These are phyloP conservation scores for Cosmorhoe ocellata DNA, from an alignment of 2,888 invertebrate genomes.

Conservation along the genomic window DNA sequence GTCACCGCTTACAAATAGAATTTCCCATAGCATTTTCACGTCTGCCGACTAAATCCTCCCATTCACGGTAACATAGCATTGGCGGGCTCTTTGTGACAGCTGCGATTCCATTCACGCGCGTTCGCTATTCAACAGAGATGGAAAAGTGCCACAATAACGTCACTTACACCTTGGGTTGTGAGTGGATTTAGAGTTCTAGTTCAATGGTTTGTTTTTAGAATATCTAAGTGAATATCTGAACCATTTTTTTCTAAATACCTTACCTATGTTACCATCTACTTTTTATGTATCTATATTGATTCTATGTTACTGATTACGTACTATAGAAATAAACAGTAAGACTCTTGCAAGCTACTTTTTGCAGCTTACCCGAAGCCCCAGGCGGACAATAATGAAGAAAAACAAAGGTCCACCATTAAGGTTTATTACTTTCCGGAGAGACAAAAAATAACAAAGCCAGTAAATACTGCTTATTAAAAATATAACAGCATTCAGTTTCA, in stretches of 20 bases:
- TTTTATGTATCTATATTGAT: too few relatives aligned
- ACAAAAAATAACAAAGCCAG: conserved; percentile 52
- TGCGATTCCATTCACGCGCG: conserved; percentile 46
- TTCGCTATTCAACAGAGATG: conserved; percentile 37
- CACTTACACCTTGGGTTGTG: conserved; percentile 19
- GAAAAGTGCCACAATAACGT: conserved; percentile 40
- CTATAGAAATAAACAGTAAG: conserved; percentile 30
- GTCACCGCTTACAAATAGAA: conserved; percentile 10
- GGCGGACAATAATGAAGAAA: conserved; percentile 62
- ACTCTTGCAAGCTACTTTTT: conserved; percentile 19
- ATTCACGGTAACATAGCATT: conserved; percentile 39
- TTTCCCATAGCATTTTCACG: conserved; percentile 20
- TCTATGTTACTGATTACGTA: not conserved
- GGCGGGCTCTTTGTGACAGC: conserved; percentile 50
- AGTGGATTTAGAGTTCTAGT: not conserved
- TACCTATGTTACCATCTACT: too few relatives aligned
- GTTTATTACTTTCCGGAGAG: conserved; percentile 47
- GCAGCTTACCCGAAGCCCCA: conserved; percentile 42
- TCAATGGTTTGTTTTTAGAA: not conserved
- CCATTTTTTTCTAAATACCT: too few relatives aligned
- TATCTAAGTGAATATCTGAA: too few relatives aligned
- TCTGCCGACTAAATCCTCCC: conserved; percentile 34
- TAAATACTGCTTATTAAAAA: conserved; percentile 30
- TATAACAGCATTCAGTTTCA: not conserved
- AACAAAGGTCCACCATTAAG: conserved; percentile 64